Conservation (phyloP, 2,113 vertebrate species). For the Actinemys pallida region DNA sequence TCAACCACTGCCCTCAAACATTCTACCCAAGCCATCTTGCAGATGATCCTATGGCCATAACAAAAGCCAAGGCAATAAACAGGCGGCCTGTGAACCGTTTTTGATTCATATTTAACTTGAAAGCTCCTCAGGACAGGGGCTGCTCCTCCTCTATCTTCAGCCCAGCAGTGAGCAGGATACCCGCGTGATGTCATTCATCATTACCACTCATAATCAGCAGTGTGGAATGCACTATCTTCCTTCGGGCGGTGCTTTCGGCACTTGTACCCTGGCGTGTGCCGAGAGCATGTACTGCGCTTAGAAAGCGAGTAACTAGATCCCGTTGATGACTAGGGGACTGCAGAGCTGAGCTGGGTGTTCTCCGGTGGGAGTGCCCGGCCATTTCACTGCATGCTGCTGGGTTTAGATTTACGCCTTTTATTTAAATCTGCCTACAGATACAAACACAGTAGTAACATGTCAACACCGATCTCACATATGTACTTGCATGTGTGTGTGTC, state of each 20-base stretch:
- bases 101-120: not conserved
- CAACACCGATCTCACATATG: rapidly evolving
- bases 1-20: rapidly evolving
- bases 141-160: not conserved
- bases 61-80: rapidly evolving
- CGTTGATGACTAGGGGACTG: rapidly evolving
- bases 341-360: not conserved
- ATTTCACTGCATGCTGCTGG: not conserved
- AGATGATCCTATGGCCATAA: rapidly evolving
- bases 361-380: not conserved
- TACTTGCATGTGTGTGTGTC: not conserved
- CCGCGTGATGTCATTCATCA: not conserved
- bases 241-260: not conserved
- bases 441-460: rapidly evolving
- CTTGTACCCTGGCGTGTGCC: rapidly evolving
- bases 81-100: rapidly evolving
- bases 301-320: not conserved
- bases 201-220: rapidly evolving
- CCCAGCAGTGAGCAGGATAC: rapidly evolving
- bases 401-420: not conserved
- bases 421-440: rapidly evolving
- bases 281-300: rapidly evolving
- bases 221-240: rapidly evolving
- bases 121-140: not conserved
- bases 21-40: not conserved